Conservation (phyloP, 2,888 invertebrate species). For the Oscheius sp. region DNA sequence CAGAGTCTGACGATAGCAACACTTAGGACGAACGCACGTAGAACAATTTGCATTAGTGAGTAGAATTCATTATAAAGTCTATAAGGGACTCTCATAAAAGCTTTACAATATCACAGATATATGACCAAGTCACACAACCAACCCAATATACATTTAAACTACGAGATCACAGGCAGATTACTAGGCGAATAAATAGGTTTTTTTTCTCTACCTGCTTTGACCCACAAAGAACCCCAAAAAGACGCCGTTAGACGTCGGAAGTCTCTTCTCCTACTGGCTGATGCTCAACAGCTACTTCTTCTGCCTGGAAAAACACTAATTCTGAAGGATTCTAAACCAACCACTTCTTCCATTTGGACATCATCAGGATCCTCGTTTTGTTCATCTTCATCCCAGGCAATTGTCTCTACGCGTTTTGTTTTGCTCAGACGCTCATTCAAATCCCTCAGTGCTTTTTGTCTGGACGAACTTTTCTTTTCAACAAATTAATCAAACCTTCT, state of each 20-base stretch:
- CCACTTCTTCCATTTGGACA: too few species aligned
- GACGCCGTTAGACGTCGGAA: neutral
- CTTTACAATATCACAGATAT: neutral
- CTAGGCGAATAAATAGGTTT: too few species aligned
- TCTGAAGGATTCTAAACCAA: too few species aligned
- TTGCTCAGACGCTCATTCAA: constrained; percentile 62
- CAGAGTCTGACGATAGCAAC: too few species aligned
- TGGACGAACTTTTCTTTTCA: constrained; percentile 25
- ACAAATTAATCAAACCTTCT: constrained; percentile 37
- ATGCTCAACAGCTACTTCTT: too few species aligned
- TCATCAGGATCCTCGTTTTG: too few species aligned
- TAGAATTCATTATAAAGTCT: too few species aligned
- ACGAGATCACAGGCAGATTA: neutral
- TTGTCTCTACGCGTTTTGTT: constrained; percentile 37
- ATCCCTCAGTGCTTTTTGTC: constrained; percentile 55
- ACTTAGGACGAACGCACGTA: too few species aligned
- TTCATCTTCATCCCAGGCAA: constrained; percentile 47
- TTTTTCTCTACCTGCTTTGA: neutral
- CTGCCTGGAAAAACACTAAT: too few species aligned
- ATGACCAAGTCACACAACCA: neutral
- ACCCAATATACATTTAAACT: neutral
- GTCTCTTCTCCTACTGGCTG: neutral
- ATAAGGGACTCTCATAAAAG: too few species aligned
- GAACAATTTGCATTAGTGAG: too few species aligned
- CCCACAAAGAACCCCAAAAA: neutral